phyloP scores from a whole-genome alignment of 1,140 invertebrate species.

The Drosophila kanapiae region DNA sequence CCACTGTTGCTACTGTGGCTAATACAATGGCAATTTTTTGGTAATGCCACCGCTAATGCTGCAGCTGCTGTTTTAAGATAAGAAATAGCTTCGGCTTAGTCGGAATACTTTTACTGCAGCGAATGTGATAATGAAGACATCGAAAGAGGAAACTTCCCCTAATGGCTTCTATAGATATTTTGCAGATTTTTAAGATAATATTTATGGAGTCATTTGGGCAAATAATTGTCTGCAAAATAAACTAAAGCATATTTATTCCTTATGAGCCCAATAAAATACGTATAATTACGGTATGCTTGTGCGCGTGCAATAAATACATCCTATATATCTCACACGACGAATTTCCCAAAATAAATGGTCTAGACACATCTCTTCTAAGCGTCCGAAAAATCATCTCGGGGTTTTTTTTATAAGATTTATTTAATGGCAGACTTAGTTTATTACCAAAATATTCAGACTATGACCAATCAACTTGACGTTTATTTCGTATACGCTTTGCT shows the following conservation, averaged over 20 bases:
- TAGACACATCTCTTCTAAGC: slow-evolving; percentile 33
- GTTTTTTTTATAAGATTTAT: slow-evolving; percentile 25
- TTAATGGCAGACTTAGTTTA: slow-evolving; percentile 42
- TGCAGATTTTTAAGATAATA: neutral
- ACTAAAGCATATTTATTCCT: slow-evolving; percentile 20
- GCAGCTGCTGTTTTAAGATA: slow-evolving; percentile 43
- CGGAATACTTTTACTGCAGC: slow-evolving; percentile 25
- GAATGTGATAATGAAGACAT: neutral
- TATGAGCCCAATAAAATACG: slow-evolving; percentile 20
- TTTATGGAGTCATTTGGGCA: neutral
- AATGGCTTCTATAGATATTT: neutral
- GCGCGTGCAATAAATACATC: slow-evolving; percentile 13
- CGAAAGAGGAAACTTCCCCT: slow-evolving; percentile 2
- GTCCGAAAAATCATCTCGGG: slow-evolving; percentile 22
- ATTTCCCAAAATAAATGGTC: slow-evolving; percentile 40
- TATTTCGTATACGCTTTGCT: slow-evolving; percentile 9
- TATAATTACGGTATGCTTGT: slow-evolving; percentile 20
- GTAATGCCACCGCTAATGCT: slow-evolving; percentile 22
- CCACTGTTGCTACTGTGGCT: slow-evolving; percentile 21
- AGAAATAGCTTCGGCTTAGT: slow-evolving; percentile 20
- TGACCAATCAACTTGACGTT: slow-evolving; percentile 13
- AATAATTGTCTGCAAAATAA: slow-evolving; percentile 7
- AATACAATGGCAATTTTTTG: slow-evolving; percentile 8
- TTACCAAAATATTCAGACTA: slow-evolving; percentile 27
- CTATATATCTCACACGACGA: slow-evolving; percentile 22